Conservation (phyloP, 2,888 invertebrate genomes). For the Adineta ricciae region DNA sequence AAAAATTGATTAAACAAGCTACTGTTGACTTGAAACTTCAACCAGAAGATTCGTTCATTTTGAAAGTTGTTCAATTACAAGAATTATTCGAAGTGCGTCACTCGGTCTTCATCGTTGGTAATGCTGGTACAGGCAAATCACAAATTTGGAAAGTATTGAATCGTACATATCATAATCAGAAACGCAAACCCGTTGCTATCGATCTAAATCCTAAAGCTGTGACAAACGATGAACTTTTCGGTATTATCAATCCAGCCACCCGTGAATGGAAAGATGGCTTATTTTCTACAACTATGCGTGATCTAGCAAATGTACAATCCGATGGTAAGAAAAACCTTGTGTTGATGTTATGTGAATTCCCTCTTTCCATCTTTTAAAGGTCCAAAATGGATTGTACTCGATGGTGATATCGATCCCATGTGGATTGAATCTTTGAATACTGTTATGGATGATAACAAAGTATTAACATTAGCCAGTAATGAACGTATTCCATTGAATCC, state of each 20-base stretch:
- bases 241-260: slow-evolving; percentile 8
- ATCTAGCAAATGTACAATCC: slow-evolving; percentile 50
- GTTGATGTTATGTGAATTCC: slow-evolving; percentile 45
- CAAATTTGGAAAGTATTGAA: slow-evolving; percentile 34
- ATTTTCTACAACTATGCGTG: slow-evolving; percentile 46
- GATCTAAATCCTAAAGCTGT: slow-evolving; percentile 35
- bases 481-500: slow-evolving; percentile 28
- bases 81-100: slow-evolving; percentile 79
- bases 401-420: slow-evolving; percentile 35
- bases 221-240: slow-evolving; percentile 35
- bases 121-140: slow-evolving; percentile 26
- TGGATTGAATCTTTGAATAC: slow-evolving; percentile 35
- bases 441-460: slow-evolving; percentile 34
- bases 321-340: slow-evolving; percentile 42
- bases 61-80: slow-evolving; percentile 62
- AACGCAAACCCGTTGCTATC: slow-evolving; percentile 30
- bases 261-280: slow-evolving; percentile 35
- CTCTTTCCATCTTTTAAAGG: slow-evolving; percentile 31
- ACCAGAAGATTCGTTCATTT: slow-evolving; percentile 6
- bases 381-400: slow-evolving; percentile 34
- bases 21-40: background rate
- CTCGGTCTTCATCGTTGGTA: slow-evolving; percentile 66
- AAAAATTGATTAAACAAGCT: background rate
- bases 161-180: slow-evolving; percentile 30
- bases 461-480: slow-evolving; percentile 31